phyloP scores from a whole-genome alignment of 2,888 invertebrate genomes.

The Dinocampus coccinellae region DNA sequence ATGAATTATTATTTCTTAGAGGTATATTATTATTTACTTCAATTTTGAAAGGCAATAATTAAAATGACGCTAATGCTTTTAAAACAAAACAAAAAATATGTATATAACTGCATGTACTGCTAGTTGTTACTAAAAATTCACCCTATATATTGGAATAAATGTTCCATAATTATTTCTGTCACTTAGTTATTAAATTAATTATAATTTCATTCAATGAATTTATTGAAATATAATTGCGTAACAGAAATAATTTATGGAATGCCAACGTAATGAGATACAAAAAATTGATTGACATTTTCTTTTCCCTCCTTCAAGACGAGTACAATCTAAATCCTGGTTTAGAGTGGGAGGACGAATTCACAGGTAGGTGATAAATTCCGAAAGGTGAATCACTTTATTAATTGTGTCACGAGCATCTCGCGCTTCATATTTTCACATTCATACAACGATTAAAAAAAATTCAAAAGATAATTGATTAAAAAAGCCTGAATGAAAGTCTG shows the following conservation, averaged over 20 bases:
- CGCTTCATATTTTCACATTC: conserved; percentile 38
- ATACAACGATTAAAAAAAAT: conserved; percentile 5
- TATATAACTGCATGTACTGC: background rate
- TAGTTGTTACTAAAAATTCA: background rate
- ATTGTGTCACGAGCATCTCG: conserved; percentile 45
- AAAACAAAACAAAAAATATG: background rate
- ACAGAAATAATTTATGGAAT: conserved; percentile 35
- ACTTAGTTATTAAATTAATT: background rate
- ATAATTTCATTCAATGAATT: conserved; percentile 1
- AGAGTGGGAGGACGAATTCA: conserved; percentile 99
- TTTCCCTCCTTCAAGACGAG: conserved; percentile 90
- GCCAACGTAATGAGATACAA: conserved; percentile 61
- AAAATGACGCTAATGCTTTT: background rate
- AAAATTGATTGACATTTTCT: conserved; percentile 71
- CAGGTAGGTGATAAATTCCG: conserved; percentile 86
- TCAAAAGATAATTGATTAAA: conserved; percentile 8
- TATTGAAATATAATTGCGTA: background rate
- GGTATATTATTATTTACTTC: conserved; percentile 6
- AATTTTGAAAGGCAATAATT: background rate
- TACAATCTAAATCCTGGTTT: conserved; percentile 99
- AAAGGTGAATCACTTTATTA: conserved; percentile 51
- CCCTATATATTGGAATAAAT: background rate
- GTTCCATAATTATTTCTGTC: background rate
- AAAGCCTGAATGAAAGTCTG: conserved; percentile 23
- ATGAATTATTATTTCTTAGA: conserved; percentile 22